These are phyloP conservation scores for Enteromius thamalakanensis DNA, from an alignment of 2,797 vertebrate species.

Conservation along the genomic window DNA sequence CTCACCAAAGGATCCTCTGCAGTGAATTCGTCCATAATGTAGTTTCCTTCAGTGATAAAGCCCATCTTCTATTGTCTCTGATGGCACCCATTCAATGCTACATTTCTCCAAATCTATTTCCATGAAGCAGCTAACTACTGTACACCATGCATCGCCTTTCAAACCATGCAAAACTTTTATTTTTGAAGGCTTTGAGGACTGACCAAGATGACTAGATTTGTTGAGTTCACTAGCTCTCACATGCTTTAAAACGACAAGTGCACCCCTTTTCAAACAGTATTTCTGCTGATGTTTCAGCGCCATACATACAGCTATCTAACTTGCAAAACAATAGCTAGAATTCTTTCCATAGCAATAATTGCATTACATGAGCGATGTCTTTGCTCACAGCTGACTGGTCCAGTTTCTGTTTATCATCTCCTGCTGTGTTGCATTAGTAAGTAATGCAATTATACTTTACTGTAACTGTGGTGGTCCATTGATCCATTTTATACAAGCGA, in stretches of 20 bases:
- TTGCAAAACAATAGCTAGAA: not conserved
- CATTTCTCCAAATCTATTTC: not conserved
- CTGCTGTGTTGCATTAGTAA: not conserved
- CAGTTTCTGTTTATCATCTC: not conserved
- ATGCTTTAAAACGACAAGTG: not conserved
- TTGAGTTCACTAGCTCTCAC: not conserved
- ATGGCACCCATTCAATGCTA: not conserved
- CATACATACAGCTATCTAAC: not conserved
- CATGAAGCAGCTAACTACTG: not conserved
- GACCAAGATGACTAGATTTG: not conserved
- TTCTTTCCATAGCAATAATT: not conserved
- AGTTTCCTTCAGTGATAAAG: not conserved
- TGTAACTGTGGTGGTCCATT: not conserved
- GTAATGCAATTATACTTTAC: not conserved
- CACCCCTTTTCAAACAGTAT: not conserved
- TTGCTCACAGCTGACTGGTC: not conserved
- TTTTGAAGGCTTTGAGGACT: not conserved
- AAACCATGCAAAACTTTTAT: not conserved
- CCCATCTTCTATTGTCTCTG: not conserved
- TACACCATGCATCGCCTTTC: not conserved
- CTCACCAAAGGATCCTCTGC: not conserved
- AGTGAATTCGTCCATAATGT: not conserved
- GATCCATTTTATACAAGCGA: not conserved
- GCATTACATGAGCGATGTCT: not conserved
- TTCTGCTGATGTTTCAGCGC: not conserved